Percentiles rank a stretch among this genome's conserved stretches.
Conservation (phyloP, 2,888 invertebrate species). For the Drosophila incognita region DNA sequence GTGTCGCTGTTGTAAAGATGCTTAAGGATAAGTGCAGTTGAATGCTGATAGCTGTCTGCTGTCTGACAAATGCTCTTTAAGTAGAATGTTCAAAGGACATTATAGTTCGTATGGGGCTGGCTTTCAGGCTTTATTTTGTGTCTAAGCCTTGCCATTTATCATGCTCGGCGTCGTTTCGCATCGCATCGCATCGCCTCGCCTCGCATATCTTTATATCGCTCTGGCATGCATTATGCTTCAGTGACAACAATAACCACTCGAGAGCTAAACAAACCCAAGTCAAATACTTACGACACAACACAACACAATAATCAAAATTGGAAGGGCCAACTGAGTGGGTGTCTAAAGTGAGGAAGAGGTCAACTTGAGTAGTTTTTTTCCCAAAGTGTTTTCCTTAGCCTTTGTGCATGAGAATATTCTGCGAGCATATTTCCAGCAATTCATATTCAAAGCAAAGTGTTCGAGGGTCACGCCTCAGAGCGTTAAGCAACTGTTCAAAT, state of each 20-base stretch:
- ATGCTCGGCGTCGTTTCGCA: conserved; percentile 33
- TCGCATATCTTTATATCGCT: conserved; percentile 46
- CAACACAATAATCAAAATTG: conserved; percentile 37
- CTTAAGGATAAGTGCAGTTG: conserved; percentile 64
- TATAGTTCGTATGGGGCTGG: conserved; percentile 22
- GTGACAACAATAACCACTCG: conserved; percentile 77
- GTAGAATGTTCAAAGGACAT: conserved; percentile 42
- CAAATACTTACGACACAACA: conserved; percentile 42
- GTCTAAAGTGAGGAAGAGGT: conserved; percentile 20
- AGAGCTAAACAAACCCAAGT: conserved; percentile 52
- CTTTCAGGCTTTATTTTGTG: conserved; percentile 52
- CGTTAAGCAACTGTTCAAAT: conserved; percentile 38
- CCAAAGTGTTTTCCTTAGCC: conserved; percentile 31
- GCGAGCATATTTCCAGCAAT: conserved; percentile 27
- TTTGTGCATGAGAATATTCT: conserved; percentile 3
- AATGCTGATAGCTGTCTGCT: conserved; percentile 33
- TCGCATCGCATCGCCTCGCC: conserved; percentile 12
- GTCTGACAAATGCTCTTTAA: conserved; percentile 52
- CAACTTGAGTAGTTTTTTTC: conserved; percentile 41
- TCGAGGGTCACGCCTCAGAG: conserved; percentile 41
- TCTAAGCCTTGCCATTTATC: conserved; percentile 67
- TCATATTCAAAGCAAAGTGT: conserved; percentile 34
- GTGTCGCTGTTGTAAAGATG: conserved; percentile 27
- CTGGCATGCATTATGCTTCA: conserved; percentile 57
- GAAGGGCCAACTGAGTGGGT: not conserved